Conservation (phyloP, 2,888 invertebrate genomes). For the Archips crataeganus region DNA sequence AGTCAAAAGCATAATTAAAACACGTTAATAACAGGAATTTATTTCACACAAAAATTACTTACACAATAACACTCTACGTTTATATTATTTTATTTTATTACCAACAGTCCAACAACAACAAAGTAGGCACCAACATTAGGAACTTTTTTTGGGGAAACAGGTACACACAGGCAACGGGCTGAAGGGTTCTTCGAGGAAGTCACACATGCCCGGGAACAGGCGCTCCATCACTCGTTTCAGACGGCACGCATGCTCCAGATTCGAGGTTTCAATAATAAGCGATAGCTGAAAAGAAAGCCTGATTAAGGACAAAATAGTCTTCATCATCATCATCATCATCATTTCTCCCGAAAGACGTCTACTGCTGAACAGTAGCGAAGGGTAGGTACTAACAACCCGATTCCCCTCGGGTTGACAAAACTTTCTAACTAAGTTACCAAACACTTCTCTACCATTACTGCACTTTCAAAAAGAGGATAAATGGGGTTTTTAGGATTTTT, state of each 20-base stretch:
- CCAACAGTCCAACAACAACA: background rate
- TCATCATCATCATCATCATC: too few species aligned
- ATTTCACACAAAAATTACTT: background rate
- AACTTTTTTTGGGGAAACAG: slow-evolving; percentile 54
- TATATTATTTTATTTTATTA: background rate
- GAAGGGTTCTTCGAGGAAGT: slow-evolving; percentile 60
- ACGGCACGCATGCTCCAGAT: slow-evolving; percentile 87
- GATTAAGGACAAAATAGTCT: background rate
- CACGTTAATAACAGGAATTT: slow-evolving; percentile 4
- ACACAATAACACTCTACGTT: background rate
- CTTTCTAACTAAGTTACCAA: too few species aligned
- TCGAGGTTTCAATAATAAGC: slow-evolving; percentile 92
- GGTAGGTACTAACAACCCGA: too few species aligned
- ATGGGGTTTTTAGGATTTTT: too few species aligned
- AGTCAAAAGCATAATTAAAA: background rate
- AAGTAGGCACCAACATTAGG: background rate
- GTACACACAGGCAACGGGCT: slow-evolving; percentile 54
- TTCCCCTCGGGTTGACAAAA: too few species aligned
- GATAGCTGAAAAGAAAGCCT: slow-evolving; percentile 86
- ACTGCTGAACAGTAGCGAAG: too few species aligned
- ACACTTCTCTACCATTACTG: too few species aligned
- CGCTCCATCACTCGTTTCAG: slow-evolving; percentile 58
- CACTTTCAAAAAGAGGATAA: too few species aligned
- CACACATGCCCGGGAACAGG: slow-evolving; percentile 59
- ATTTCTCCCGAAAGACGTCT: too few species aligned